Conservation (phyloP, 2,888 invertebrate species). For the Sisyra terminalis region DNA sequence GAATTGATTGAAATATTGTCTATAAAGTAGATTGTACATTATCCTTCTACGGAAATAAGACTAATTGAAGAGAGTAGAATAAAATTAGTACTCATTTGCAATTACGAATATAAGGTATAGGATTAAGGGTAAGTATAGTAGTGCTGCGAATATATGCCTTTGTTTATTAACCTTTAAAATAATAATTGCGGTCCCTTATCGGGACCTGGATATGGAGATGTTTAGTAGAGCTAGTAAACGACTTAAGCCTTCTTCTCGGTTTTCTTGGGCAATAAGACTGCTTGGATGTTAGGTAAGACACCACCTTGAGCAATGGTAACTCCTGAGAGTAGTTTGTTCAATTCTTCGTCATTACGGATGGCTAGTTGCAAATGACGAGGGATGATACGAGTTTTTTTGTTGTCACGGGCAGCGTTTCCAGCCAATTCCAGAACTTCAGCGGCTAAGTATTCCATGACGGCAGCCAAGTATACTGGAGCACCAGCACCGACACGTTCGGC, state of each 20-base stretch:
- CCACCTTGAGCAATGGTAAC: constrained; percentile 77
- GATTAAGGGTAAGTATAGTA: no score
- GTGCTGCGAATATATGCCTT: no score
- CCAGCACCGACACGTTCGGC: constrained; percentile 39
- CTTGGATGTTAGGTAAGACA: constrained; percentile 65
- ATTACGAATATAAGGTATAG: no score
- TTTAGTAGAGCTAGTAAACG: no score
- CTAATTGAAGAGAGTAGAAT: no score
- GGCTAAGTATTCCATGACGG: constrained; percentile 49
- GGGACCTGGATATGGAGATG: no score
- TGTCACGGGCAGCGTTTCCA: constrained; percentile 48
- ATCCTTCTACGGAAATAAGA: no score
- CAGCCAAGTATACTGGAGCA: constrained; percentile 35
- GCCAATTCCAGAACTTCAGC: constrained; percentile 54
- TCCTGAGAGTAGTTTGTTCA: constrained; percentile 57
- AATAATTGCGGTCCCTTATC: no score
- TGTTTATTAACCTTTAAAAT: no score
- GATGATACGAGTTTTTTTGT: constrained; percentile 55
- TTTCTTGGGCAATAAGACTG: constrained; percentile 58
- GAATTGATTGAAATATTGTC: no score
- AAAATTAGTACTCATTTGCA: no score
- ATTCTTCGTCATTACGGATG: constrained; percentile 66
- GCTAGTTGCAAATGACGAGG: constrained; percentile 67
- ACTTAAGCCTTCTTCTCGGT: constrained; percentile 19
- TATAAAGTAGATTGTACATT: no score